Conservation (phyloP, 2,113 vertebrate species). For the Leptodactylus fuscus region DNA sequence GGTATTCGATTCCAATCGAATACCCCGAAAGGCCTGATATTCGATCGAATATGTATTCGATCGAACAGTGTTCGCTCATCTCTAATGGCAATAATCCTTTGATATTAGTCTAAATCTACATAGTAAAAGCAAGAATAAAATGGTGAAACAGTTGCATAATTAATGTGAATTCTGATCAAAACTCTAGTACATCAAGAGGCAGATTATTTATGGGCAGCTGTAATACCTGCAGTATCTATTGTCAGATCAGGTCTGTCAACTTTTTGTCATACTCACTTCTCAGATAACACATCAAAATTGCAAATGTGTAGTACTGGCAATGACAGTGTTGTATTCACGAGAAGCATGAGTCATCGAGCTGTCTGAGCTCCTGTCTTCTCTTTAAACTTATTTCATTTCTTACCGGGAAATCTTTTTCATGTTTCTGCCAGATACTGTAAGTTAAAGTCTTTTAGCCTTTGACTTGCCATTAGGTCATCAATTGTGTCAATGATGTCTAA, state of each 20-base stretch:
- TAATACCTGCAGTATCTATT: conserved; percentile 20
- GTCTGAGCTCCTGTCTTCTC: conserved; percentile 37
- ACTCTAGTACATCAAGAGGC: neutral
- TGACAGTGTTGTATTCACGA: conserved; percentile 38
- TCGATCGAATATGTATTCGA: too few species aligned
- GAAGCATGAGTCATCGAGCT: conserved; percentile 43
- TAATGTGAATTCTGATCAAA: conserved; percentile 28
- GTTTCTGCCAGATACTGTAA: conserved; percentile 37
- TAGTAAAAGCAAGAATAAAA: neutral
- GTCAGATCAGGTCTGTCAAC: conserved; percentile 41
- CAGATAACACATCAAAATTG: conserved; percentile 39
- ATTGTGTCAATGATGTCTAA: conserved; percentile 34
- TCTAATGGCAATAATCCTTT: neutral
- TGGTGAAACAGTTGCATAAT: neutral
- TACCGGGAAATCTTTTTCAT: conserved; percentile 48
- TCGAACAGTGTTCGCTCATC: too few species aligned
- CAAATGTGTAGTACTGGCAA: conserved; percentile 28
- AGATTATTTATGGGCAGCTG: conserved; percentile 18
- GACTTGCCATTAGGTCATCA: conserved; percentile 53
- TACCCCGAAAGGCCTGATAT: too few species aligned
- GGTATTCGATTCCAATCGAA: too few species aligned
- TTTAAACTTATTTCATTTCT: conserved; percentile 40
- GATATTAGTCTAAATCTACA: neutral
- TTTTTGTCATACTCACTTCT: conserved; percentile 38
- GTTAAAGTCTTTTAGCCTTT: conserved; percentile 52